Percentiles rank a stretch among this genome's conserved stretches.
These are phyloP conservation scores for Porites lutea DNA, from an alignment of 64 coral and sea anemone genomes.

Conservation along the genomic window DNA sequence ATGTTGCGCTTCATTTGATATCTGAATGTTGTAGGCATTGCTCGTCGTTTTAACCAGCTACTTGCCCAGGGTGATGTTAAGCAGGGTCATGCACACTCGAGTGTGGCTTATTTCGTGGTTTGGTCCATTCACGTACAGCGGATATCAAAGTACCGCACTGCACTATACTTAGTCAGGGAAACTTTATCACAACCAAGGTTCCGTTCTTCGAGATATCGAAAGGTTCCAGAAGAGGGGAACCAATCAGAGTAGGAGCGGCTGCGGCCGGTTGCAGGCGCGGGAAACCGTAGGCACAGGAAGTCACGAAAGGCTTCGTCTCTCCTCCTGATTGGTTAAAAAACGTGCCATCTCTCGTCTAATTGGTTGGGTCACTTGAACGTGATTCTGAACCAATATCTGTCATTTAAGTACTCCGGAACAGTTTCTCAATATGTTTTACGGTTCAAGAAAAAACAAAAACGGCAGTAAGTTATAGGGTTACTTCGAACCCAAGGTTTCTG, in stretches of 20 bases:
- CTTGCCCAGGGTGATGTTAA: too few relatives aligned
- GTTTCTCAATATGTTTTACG: too few relatives aligned
- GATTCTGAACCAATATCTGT: slow-evolving; percentile 12
- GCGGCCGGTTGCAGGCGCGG: not conserved
- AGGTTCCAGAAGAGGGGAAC: not conserved
- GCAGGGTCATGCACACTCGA: not conserved
- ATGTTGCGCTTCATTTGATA: too few relatives aligned
- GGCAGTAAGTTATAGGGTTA: too few relatives aligned
- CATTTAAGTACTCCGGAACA: not conserved
- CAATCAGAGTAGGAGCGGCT: not conserved
- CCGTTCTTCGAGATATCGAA: too few relatives aligned
- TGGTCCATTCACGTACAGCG: not conserved
- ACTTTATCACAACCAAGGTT: too few relatives aligned
- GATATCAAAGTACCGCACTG: not conserved
- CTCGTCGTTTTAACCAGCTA: too few relatives aligned
- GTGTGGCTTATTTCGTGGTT: not conserved
- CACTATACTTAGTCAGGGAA: not conserved
- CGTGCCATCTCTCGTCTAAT: not conserved
- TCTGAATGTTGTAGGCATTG: too few relatives aligned
- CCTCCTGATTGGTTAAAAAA: not conserved
- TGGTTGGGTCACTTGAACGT: not conserved
- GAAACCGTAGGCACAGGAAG: not conserved
- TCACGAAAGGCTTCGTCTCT: not conserved
- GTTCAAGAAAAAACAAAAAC: too few relatives aligned
- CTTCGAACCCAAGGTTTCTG: too few relatives aligned